Evolutionary conservation across 2,888 invertebrate species (phyloP).

Genomic region (Ichneumoninae sp.): DNA sequence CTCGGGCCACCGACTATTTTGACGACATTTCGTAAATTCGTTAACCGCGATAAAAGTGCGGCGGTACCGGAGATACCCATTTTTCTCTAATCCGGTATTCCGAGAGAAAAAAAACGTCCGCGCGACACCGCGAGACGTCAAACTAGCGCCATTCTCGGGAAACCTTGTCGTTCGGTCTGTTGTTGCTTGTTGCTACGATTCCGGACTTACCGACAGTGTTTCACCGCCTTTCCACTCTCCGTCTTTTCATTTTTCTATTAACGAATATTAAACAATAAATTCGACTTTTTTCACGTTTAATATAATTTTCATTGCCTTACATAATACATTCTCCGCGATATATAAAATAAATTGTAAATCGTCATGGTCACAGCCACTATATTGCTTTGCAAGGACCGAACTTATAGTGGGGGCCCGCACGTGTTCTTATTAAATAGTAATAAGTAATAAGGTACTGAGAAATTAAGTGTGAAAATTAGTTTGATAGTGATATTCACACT

Average conservation of each 20-base stretch:
- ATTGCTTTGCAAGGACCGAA: conserved; percentile 68
- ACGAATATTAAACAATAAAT: background rate
- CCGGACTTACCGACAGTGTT: background rate
- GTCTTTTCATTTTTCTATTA: background rate
- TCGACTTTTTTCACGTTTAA: conserved; percentile 17
- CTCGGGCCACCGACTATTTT: conserved; percentile 54
- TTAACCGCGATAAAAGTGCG: conserved; percentile 69
- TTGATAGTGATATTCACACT: conserved; percentile 25
- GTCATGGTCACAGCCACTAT: conserved; percentile 72
- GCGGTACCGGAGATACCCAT: conserved; percentile 77
- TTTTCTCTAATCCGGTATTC: conserved; percentile 67
- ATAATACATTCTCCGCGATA: conserved; percentile 50
- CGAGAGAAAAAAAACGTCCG: background rate
- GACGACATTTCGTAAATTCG: conserved; percentile 58
- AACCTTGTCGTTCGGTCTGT: background rate
- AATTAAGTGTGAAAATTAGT: conserved; percentile 69
- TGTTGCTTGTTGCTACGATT: background rate
- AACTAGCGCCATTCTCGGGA: background rate
- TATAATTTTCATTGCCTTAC: conserved; percentile 40
- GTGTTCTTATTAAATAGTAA: conserved; percentile 60
- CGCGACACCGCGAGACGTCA: background rate
- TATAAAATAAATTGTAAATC: conserved; percentile 63
- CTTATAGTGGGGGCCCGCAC: conserved; percentile 60
- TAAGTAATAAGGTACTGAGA: conserved; percentile 74
- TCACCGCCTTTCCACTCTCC: background rate